phyloP scores from a whole-genome alignment of 2,797 vertebrate species.

The Falco cherrug region DNA sequence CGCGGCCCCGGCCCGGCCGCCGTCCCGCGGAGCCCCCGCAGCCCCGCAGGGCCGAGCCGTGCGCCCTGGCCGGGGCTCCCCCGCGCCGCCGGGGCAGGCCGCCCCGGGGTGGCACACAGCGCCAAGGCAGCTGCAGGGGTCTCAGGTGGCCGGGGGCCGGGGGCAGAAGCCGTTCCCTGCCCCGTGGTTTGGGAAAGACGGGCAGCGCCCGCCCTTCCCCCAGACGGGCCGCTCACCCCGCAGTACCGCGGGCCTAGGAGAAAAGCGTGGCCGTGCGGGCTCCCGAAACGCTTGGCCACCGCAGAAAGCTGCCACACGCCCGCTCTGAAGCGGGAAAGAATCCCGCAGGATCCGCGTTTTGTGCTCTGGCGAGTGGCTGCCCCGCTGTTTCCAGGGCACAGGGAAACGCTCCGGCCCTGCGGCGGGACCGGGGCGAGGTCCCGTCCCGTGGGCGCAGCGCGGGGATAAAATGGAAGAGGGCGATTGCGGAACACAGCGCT shows the following conservation, averaged over 20 bases:
- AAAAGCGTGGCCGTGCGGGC: background rate
- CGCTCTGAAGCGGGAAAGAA: rapidly evolving
- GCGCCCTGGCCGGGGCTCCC: too few species aligned
- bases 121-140: too few species aligned
- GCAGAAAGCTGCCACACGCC: background rate
- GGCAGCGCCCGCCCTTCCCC: background rate
- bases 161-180: background rate
- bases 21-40: too few species aligned
- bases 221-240: background rate
- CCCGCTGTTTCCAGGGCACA: background rate
- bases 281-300: background rate
- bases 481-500: background rate
- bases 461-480: background rate
- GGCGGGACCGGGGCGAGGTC: background rate
- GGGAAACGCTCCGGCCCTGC: background rate
- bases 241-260: background rate
- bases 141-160: background rate
- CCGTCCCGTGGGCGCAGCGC: background rate
- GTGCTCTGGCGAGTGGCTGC: background rate
- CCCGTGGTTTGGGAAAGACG: background rate
- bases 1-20: background rate
- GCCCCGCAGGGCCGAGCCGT: too few species aligned
- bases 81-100: too few species aligned
- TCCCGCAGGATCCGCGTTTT: background rate
- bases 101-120: too few species aligned